Evolutionary conservation across 2,797 vertebrate genomes (phyloP).

Genomic region (Cynodonichthys magdalenae): DNA sequence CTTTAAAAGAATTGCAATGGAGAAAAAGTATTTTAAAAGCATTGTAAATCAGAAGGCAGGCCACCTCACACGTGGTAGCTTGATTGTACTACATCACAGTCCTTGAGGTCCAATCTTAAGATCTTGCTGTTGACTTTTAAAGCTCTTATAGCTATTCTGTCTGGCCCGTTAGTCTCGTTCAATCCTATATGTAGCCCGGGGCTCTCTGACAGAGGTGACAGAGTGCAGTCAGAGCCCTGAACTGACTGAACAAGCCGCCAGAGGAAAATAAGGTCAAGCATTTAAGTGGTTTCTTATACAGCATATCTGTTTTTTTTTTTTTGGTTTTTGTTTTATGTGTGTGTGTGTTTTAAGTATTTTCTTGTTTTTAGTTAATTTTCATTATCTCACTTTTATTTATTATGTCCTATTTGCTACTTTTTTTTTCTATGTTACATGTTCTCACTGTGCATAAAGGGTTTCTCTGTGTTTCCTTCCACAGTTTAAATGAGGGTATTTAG

Average conservation of each 20-base stretch:
- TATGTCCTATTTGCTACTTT: not conserved
- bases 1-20: no score
- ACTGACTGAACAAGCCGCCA: not conserved
- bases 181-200: not conserved
- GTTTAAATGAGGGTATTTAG: not conserved
- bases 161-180: not conserved
- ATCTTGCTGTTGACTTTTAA: slow-evolving; percentile 3
- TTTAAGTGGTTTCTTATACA: not conserved
- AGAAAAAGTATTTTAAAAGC: not conserved
- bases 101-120: not conserved
- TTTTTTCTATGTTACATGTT: not conserved
- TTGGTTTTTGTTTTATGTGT: no score
- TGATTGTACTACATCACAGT: not conserved
- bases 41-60: not conserved
- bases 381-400: not conserved
- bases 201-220: slow-evolving; percentile 1
- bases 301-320: not conserved
- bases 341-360: not conserved
- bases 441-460: not conserved
- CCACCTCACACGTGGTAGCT: not conserved
- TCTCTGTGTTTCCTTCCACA: not conserved
- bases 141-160: not conserved
- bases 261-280: not conserved
- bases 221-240: not conserved
- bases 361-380: no score